These are phyloP conservation scores for Drosophila leontia DNA, from an alignment of 1,140 invertebrate genomes.

Conservation along the genomic window DNA sequence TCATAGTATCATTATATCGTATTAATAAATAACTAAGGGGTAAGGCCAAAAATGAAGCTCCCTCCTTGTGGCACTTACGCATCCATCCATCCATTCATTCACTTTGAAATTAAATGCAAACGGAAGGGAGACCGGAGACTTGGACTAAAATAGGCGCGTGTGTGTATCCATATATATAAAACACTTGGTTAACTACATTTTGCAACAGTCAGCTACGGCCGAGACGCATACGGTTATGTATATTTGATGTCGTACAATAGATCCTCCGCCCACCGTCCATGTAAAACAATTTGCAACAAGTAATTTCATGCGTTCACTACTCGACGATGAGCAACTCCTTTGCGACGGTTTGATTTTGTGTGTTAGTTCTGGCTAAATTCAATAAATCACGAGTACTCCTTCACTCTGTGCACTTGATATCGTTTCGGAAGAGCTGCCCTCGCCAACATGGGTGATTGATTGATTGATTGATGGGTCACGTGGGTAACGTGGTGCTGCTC, in stretches of 20 bases:
- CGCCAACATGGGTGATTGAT: slow-evolving; percentile 40
- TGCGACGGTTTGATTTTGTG: slow-evolving; percentile 33
- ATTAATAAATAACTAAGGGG: slow-evolving; percentile 80
- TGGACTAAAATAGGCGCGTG: slow-evolving; percentile 35
- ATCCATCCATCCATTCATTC: slow-evolving; percentile 14
- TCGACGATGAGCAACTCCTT: slow-evolving; percentile 33
- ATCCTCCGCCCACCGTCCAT: slow-evolving; percentile 22
- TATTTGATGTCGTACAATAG: slow-evolving; percentile 32
- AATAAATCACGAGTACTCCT: slow-evolving; percentile 56
- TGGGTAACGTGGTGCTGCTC: slow-evolving; percentile 41
- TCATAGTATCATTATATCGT: slow-evolving; percentile 53
- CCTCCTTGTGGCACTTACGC: slow-evolving; percentile 24
- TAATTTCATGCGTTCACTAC: slow-evolving; percentile 12
- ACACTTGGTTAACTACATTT: slow-evolving; percentile 48
- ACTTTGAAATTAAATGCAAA: slow-evolving; percentile 67
- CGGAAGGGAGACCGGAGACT: slow-evolving; percentile 46
- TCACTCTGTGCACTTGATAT: slow-evolving; percentile 35
- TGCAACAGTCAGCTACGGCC: slow-evolving; percentile 50
- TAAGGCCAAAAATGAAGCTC: slow-evolving; percentile 74
- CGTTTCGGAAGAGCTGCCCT: slow-evolving; percentile 44
- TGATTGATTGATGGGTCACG: slow-evolving; percentile 55
- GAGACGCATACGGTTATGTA: slow-evolving; percentile 39
- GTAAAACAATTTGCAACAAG: slow-evolving; percentile 37
- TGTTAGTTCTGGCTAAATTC: slow-evolving; percentile 48
- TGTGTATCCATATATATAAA: slow-evolving; percentile 31